Evolutionary conservation across 1,140 invertebrate species (phyloP).

Genomic region (Drosophila watanabei): DNA sequence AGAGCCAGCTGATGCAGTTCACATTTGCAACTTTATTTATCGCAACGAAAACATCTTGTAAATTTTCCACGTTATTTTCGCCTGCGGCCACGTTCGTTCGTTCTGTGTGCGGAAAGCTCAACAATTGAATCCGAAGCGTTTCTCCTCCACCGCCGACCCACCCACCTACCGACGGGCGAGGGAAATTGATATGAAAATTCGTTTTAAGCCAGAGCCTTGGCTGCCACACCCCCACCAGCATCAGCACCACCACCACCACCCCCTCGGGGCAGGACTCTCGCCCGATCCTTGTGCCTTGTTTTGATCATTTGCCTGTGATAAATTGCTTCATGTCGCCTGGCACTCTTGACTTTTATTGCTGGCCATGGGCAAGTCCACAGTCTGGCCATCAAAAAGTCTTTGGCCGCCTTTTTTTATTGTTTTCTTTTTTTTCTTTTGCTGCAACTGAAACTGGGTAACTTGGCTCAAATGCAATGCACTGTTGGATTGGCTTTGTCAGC

Average conservation of each 20-base stretch:
- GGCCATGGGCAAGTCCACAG: conserved; percentile 64
- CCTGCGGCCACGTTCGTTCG: conserved; percentile 50
- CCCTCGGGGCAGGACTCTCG: conserved; percentile 19
- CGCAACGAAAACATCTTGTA: conserved; percentile 81
- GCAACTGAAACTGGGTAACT: conserved; percentile 56
- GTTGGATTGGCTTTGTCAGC: conserved; percentile 17
- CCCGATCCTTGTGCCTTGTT: conserved; percentile 48
- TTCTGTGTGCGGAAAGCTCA: conserved; percentile 66
- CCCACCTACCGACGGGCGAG: conserved; percentile 27
- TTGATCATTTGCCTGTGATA: conserved; percentile 82
- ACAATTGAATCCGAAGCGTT: conserved; percentile 75
- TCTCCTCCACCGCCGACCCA: conserved; percentile 43
- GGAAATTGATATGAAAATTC: conserved; percentile 80
- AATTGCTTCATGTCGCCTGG: conserved; percentile 76
- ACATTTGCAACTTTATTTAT: conserved; percentile 83
- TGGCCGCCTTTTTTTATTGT: conserved; percentile 24
- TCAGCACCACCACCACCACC: neutral
- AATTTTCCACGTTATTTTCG: conserved; percentile 78
- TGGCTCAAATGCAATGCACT: conserved; percentile 49
- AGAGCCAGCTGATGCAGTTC: conserved; percentile 60
- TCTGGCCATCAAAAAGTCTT: conserved; percentile 66
- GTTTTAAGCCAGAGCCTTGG: conserved; percentile 64
- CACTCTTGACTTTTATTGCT: conserved; percentile 82
- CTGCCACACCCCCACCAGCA: conserved; percentile 52
- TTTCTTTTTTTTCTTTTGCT: neutral